Evolutionary conservation across 2,888 invertebrate species (phyloP).

Genomic region (Lacanobia wlatinum): DNA sequence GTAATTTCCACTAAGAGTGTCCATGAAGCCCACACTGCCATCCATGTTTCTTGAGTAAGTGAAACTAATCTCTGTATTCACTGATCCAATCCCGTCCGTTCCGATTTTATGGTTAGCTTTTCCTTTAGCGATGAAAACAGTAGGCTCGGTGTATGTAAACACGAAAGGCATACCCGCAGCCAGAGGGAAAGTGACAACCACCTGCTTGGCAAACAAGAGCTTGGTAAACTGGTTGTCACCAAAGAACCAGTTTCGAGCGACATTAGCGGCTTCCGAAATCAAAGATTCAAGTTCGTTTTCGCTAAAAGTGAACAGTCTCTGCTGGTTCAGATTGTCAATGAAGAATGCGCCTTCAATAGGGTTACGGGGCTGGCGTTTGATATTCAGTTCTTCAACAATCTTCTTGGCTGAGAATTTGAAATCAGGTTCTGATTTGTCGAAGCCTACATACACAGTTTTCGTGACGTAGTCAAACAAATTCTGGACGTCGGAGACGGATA

Average conservation of each 20-base stretch:
- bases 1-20: conserved; percentile 91
- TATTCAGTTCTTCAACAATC: conserved; percentile 85
- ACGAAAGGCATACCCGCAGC: conserved; percentile 93
- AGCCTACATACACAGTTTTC: conserved; percentile 47
- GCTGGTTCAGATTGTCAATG: conserved; percentile 83
- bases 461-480: conserved; percentile 74
- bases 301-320: conserved; percentile 88
- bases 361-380: conserved; percentile 87
- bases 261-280: conserved; percentile 77
- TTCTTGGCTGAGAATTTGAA: conserved; percentile 89
- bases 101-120: conserved; percentile 54
- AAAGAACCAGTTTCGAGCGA: conserved; percentile 82
- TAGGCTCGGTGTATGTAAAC: conserved; percentile 91
- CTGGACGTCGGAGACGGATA: conserved; percentile 81
- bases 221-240: conserved; percentile 90
- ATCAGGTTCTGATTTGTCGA: conserved; percentile 63
- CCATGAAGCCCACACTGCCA: conserved; percentile 91
- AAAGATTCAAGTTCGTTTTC: conserved; percentile 89
- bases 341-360: conserved; percentile 91
- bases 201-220: conserved; percentile 89
- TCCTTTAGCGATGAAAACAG: conserved; percentile 87
- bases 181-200: conserved; percentile 92
- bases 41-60: conserved; percentile 90
- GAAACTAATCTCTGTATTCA: conserved; percentile 86
- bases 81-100: conserved; percentile 55